Percentiles rank a stretch among this genome's conserved stretches.
Conservation (phyloP, 2,888 invertebrate genomes). For the Zelleria hepariella region DNA sequence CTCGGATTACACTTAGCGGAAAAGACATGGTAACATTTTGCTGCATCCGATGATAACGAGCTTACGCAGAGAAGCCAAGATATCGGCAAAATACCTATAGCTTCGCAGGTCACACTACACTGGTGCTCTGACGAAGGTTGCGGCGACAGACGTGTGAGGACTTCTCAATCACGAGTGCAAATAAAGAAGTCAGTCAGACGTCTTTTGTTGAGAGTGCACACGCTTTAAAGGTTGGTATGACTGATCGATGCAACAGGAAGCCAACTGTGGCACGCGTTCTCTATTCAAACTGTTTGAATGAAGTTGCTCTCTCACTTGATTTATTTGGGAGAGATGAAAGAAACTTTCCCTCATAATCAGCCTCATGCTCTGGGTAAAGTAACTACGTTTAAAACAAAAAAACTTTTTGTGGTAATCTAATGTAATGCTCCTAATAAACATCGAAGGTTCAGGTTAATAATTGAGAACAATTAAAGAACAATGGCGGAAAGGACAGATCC, state of each 20-base stretch:
- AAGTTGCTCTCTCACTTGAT: neutral
- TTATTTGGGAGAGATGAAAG: neutral
- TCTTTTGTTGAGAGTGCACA: neutral
- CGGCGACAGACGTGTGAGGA: conserved; percentile 37
- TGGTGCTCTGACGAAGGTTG: conserved; percentile 18
- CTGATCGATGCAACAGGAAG: neutral
- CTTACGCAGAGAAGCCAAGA: too few relatives aligned
- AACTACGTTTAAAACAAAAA: too few relatives aligned
- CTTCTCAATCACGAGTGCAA: conserved; percentile 39
- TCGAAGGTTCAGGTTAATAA: too few relatives aligned
- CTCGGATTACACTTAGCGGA: too few relatives aligned
- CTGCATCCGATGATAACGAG: too few relatives aligned
- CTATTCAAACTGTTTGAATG: neutral
- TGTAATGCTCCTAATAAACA: too few relatives aligned
- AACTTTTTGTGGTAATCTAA: too few relatives aligned
- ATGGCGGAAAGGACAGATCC: too few relatives aligned
- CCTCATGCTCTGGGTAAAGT: too few relatives aligned
- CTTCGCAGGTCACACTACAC: neutral
- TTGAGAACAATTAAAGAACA: too few relatives aligned
- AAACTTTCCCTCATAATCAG: too few relatives aligned
- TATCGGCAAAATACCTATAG: neutral
- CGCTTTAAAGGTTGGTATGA: neutral
- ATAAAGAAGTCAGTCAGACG: conserved; percentile 13
- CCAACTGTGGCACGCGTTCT: neutral
- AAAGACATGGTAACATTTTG: too few relatives aligned